A percentile compares a stretch with the other conserved stretches of the same genome.
phyloP scores from a whole-genome alignment of 2,888 invertebrate species.

The Mimumesa dahlbomi region DNA sequence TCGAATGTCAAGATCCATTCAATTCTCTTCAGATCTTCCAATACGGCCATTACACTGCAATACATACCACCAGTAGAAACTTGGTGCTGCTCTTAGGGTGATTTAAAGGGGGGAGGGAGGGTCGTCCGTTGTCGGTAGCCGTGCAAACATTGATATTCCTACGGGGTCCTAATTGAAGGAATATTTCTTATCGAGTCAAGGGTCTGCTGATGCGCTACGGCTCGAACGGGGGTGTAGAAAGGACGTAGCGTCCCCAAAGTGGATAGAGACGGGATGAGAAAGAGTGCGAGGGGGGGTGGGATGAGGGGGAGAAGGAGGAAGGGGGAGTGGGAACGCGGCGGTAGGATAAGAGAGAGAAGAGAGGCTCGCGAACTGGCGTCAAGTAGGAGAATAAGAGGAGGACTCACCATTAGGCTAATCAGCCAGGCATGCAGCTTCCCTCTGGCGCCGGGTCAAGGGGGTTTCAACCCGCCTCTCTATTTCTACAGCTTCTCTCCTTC shows the following conservation, averaged over 20 bases:
- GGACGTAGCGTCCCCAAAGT: conserved; percentile 42
- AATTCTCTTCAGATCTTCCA: too few relatives aligned
- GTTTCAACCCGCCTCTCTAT: conserved; percentile 70
- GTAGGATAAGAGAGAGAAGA: conserved; percentile 56
- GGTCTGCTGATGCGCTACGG: conserved; percentile 52
- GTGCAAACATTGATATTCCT: conserved; percentile 68
- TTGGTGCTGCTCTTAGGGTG: too few relatives aligned
- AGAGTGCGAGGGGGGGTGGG: conserved; percentile 12
- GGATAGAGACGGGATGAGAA: conserved; percentile 15
- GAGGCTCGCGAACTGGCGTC: conserved; percentile 76
- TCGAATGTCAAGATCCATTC: too few relatives aligned
- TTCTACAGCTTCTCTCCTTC: conserved; percentile 62
- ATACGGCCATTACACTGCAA: too few relatives aligned
- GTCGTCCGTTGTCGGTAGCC: conserved; percentile 30
- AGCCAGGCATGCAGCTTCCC: conserved; percentile 75
- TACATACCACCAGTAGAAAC: too few relatives aligned
- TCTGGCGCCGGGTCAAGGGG: conserved; percentile 73
- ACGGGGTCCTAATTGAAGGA: conserved; percentile 72
- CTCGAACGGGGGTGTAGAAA: conserved; percentile 48
- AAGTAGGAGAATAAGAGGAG: conserved; percentile 76
- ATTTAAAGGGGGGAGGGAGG: too few relatives aligned
- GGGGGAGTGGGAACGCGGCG: conserved; percentile 31
- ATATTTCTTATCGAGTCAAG: conserved; percentile 75
- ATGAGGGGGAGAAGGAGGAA: conserved; percentile 33
- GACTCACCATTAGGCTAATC: conserved; percentile 79